These are phyloP conservation scores for Trochalopteron elliotii DNA, from an alignment of 2,113 vertebrate species.

Conservation along the genomic window DNA sequence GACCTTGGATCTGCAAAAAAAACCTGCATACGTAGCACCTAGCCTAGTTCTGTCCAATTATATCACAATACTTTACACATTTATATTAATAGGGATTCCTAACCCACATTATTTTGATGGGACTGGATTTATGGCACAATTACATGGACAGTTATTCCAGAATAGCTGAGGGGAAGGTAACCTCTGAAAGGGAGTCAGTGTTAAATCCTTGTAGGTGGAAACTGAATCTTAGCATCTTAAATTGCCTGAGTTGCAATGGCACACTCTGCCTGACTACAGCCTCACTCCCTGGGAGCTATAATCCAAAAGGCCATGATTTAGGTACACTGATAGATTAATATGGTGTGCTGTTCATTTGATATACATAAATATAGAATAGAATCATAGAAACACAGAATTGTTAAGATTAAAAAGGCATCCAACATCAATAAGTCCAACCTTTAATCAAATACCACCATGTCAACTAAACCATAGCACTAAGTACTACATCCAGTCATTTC, in stretches of 20 bases:
- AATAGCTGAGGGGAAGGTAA: neutral
- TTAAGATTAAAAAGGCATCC: neutral
- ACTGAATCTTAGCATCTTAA: neutral
- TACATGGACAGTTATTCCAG: neutral
- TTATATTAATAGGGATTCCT: neutral
- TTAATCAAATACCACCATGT: neutral
- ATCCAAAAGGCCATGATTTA: neutral
- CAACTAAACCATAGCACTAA: neutral
- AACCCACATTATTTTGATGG: neutral
- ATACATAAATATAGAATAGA: neutral
- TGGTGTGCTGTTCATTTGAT: neutral
- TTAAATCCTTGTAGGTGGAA: neutral
- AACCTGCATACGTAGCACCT: neutral
- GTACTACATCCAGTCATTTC: too few relatives aligned
- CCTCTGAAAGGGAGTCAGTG: neutral
- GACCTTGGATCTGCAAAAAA: neutral
- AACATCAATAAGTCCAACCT: neutral
- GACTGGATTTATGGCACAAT: conserved; percentile 16
- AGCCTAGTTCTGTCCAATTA: neutral
- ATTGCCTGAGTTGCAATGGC: neutral
- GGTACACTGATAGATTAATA: neutral
- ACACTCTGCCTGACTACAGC: neutral
- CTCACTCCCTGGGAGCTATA: neutral
- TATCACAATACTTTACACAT: neutral
- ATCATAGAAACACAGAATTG: neutral